Percentiles rank a stretch among this genome's conserved stretches.
phyloP scores from a whole-genome alignment of 2,888 invertebrate species.

The Orthonevra nobilis region DNA sequence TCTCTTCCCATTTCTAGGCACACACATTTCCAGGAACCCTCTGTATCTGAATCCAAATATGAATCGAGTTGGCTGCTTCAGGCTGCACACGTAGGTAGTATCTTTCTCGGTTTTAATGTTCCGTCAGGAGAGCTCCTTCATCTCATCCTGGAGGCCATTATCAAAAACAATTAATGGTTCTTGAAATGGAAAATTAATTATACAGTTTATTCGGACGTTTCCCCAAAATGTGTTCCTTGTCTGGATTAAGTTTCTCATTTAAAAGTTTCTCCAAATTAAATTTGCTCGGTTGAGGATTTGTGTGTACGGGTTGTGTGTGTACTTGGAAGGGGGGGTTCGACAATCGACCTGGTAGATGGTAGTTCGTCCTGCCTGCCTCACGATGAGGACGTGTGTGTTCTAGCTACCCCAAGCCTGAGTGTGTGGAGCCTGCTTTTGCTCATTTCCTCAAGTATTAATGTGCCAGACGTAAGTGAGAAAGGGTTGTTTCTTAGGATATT shows the following conservation, averaged over 20 bases:
- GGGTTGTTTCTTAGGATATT: conserved; percentile 36
- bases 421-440: conserved; percentile 37
- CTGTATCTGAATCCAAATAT: too few relatives aligned
- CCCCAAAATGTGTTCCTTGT: conserved; percentile 73
- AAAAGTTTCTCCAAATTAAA: conserved; percentile 74
- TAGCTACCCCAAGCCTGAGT: background rate
- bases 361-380: conserved; percentile 22
- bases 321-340: conserved; percentile 26
- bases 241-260: conserved; percentile 74
- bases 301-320: conserved; percentile 37
- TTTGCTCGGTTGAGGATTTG: conserved; percentile 72
- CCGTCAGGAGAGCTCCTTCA: conserved; percentile 57
- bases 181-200: conserved; percentile 74
- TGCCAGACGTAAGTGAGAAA: conserved; percentile 7
- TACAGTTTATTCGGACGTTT: conserved; percentile 74
- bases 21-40: background rate
- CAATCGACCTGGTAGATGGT: conserved; percentile 35
- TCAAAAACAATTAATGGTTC: conserved; percentile 74
- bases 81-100: conserved; percentile 69
- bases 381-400: conserved; percentile 10
- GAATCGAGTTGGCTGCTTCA: conserved; percentile 29
- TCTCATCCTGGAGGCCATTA: conserved; percentile 71
- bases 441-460: conserved; percentile 53
- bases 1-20: conserved; percentile 40
- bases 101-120: conserved; percentile 50